phyloP scores from a whole-genome alignment of 2,888 invertebrate genomes.

The Atrina japonica region DNA sequence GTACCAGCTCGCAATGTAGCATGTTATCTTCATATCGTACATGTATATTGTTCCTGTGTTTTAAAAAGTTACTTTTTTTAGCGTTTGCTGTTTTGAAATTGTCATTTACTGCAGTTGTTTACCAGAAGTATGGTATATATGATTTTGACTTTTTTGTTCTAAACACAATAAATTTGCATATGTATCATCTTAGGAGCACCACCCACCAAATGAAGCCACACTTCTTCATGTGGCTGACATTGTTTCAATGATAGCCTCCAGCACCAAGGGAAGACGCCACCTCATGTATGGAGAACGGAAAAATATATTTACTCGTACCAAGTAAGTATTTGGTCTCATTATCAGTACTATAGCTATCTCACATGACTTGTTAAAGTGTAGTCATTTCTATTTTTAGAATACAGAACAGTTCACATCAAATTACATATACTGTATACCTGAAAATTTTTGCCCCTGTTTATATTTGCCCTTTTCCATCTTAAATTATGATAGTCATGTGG shows the following conservation, averaged over 20 bases:
- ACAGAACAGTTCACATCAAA: no score
- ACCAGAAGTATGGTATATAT: no score
- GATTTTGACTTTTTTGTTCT: no score
- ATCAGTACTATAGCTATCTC: not conserved
- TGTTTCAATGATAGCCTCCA: constrained; percentile 77
- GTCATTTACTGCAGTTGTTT: no score
- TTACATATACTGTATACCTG: no score
- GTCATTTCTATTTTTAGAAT: not conserved
- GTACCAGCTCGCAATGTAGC: no score
- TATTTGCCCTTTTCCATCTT: no score
- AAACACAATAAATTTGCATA: no score
- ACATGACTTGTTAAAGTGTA: not conserved
- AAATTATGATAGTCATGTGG: no score
- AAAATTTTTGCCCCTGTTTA: no score
- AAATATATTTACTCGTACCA: constrained; percentile 70
- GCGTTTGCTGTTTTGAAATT: not conserved
- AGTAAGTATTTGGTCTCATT: constrained; percentile 52
- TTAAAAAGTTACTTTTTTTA: not conserved
- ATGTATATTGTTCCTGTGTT: not conserved
- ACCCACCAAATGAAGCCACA: constrained; percentile 68
- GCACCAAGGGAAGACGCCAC: constrained; percentile 74
- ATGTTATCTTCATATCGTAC: not conserved
- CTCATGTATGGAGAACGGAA: constrained; percentile 77
- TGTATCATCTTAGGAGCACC: constrained; percentile 60
- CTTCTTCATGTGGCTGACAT: constrained; percentile 79